A percentile compares a stretch with the other conserved stretches of the same genome.
Conservation (phyloP, 2,888 invertebrate genomes). For the Drosophila greeni region DNA sequence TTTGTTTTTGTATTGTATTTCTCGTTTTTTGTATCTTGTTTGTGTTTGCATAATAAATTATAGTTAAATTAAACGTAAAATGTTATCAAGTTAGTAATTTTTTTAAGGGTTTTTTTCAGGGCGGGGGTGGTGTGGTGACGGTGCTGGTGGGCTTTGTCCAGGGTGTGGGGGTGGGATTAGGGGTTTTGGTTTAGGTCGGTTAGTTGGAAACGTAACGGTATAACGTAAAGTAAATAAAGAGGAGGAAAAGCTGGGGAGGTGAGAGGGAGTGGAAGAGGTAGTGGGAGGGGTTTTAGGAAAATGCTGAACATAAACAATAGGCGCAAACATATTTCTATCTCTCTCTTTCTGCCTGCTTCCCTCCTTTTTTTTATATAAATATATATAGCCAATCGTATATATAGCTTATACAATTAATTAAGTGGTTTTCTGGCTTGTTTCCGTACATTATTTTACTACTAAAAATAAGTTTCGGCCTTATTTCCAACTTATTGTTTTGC, state of each 20-base stretch:
- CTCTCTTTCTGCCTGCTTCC: constrained; percentile 14
- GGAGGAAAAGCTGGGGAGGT: constrained; percentile 1
- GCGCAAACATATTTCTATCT: constrained; percentile 40
- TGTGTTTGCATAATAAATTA: constrained; percentile 71
- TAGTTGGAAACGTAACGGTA: constrained; percentile 14
- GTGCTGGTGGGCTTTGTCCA: constrained; percentile 15
- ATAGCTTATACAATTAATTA: constrained; percentile 64
- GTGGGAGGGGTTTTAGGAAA: constrained; percentile 1
- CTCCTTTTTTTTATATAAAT: constrained; percentile 16
- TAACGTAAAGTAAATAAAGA: constrained; percentile 15
- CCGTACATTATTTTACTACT: constrained; percentile 51
- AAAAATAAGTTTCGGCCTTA: constrained; percentile 58
- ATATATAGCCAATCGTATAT: constrained; percentile 37
- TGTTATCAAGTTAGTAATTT: constrained; percentile 57
- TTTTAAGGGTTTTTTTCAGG: constrained; percentile 26
- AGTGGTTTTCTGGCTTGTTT: constrained; percentile 46
- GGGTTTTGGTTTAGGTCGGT: neutral
- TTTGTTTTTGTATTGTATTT: constrained; percentile 60
- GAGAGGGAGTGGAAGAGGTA: neutral
- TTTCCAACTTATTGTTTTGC: constrained; percentile 69
- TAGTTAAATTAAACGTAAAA: constrained; percentile 65
- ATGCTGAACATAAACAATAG: constrained; percentile 48
- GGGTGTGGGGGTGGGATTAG: neutral
- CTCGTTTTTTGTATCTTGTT: constrained; percentile 56
- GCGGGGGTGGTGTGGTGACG: constrained; percentile 30